Percentiles rank a stretch among this genome's conserved stretches.
phyloP scores from a whole-genome alignment of 2,888 invertebrate genomes.

The Alloscopus bannaensis region DNA sequence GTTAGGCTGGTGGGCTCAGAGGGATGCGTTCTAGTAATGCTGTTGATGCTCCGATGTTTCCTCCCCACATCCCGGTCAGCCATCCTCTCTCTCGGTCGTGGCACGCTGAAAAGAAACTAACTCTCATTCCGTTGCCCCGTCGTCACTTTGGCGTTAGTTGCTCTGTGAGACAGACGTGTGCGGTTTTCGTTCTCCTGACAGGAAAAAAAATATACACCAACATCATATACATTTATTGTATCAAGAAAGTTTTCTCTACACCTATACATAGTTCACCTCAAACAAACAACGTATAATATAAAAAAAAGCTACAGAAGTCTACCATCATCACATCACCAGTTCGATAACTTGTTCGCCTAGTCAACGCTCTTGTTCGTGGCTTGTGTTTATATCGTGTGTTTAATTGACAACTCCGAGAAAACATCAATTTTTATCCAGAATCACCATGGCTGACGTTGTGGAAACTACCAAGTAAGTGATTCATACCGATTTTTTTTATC shows the following conservation, averaged over 20 bases:
- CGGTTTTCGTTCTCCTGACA: conserved; percentile 30
- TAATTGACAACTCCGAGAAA: conserved; percentile 48
- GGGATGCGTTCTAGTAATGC: conserved; percentile 60
- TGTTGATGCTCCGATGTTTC: conserved; percentile 60
- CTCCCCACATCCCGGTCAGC: conserved; percentile 64
- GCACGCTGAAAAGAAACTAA: conserved; percentile 53
- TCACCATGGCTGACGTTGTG: conserved; percentile 62
- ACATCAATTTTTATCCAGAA: conserved; percentile 33
- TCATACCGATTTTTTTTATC: conserved; percentile 1
- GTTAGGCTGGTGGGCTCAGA: conserved; percentile 51
- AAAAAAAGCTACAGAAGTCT: background rate
- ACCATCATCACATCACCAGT: background rate
- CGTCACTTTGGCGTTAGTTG: conserved; percentile 65
- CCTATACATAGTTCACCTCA: background rate
- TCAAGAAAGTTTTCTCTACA: conserved; percentile 40
- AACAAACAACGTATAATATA: background rate
- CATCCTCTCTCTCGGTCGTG: conserved; percentile 48
- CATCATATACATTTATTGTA: too few species aligned
- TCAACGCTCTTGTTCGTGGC: conserved; percentile 47
- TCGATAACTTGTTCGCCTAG: conserved; percentile 56
- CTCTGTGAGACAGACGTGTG: conserved; percentile 63
- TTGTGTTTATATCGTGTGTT: conserved; percentile 50
- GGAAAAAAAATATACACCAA: conserved; percentile 13
- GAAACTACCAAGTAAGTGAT: conserved; percentile 62
- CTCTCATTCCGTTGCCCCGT: conserved; percentile 64